Evolutionary conservation across 2,888 invertebrate species (phyloP).

Genomic region (Leucozona laternaria): DNA sequence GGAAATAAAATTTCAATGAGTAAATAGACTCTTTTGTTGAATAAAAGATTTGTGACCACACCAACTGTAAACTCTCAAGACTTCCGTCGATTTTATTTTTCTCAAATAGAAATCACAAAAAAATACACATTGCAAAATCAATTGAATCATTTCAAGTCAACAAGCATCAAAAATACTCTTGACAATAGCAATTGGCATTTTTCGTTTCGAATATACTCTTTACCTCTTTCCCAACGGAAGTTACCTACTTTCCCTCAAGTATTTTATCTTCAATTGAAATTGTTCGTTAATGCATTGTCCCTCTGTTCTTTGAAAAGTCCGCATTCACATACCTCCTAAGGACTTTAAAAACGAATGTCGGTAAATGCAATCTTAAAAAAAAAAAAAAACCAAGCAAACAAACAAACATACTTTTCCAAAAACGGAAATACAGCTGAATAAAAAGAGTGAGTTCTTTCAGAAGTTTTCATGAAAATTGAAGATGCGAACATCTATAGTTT

Average conservation of each 20-base stretch:
- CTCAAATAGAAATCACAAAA: background rate
- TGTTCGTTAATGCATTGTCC: constrained; percentile 51
- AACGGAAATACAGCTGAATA: constrained; percentile 29
- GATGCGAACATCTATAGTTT: constrained; percentile 64
- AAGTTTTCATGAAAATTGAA: constrained; percentile 58
- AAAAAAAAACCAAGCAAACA: constrained; percentile 5
- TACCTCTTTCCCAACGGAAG: constrained; percentile 16
- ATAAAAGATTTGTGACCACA: constrained; percentile 7
- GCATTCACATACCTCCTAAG: constrained; percentile 9
- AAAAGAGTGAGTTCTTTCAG: constrained; percentile 20
- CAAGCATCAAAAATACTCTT: constrained; percentile 17
- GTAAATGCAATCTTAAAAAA: constrained; percentile 29
- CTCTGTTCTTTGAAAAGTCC: constrained; percentile 29
- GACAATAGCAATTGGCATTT: constrained; percentile 44
- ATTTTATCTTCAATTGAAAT: constrained; percentile 66
- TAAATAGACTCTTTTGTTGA: background rate
- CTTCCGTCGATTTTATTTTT: background rate
- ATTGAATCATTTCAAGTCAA: constrained; percentile 39
- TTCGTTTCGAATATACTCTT: constrained; percentile 6
- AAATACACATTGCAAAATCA: background rate
- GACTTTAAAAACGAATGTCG: background rate
- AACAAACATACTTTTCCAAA: constrained; percentile 41
- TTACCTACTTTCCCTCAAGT: constrained; percentile 15
- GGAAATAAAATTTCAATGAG: background rate
- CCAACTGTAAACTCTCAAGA: background rate